Percentiles rank a stretch among this genome's conserved stretches.
Evolutionary conservation across 2,113 vertebrate species (phyloP).

Genomic region (human): DNA sequence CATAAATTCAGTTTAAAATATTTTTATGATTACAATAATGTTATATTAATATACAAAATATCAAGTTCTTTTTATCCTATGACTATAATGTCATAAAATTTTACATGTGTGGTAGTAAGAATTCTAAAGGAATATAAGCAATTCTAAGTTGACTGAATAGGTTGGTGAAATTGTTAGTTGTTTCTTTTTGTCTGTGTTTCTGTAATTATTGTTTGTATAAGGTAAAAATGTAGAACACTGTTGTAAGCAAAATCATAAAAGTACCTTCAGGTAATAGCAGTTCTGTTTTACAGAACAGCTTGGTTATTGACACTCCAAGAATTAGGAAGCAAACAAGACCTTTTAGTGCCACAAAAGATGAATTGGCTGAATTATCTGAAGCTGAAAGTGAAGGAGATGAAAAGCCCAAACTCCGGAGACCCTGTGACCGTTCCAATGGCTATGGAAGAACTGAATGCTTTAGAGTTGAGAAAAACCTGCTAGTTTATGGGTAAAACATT

Average conservation of each 20-base stretch:
- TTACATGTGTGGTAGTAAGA: neutral
- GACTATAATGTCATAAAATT: neutral
- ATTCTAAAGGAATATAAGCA: slow-evolving; percentile 19
- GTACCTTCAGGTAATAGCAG: slow-evolving; percentile 24
- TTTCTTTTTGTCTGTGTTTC: neutral
- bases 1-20: slow-evolving; percentile 19
- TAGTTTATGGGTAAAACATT: slow-evolving; percentile 94
- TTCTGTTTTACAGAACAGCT: slow-evolving; percentile 92
- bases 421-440: slow-evolving; percentile 92
- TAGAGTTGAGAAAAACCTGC: slow-evolving; percentile 97
- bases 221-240: slow-evolving; percentile 23
- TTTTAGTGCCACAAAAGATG: slow-evolving; percentile 97
- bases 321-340: slow-evolving; percentile 97
- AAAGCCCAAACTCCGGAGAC: slow-evolving; percentile 94
- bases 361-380: slow-evolving; percentile 96
- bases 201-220: slow-evolving; percentile 35
- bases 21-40: slow-evolving; percentile 10
- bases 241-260: slow-evolving; percentile 12
- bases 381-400: slow-evolving; percentile 95
- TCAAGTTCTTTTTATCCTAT: neutral
- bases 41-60: slow-evolving; percentile 1
- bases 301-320: slow-evolving; percentile 98
- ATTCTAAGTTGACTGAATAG: neutral
- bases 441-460: slow-evolving; percentile 99
- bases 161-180: neutral